Conservation (phyloP, 2,797 vertebrate species). For the Limosa lapponica region DNA sequence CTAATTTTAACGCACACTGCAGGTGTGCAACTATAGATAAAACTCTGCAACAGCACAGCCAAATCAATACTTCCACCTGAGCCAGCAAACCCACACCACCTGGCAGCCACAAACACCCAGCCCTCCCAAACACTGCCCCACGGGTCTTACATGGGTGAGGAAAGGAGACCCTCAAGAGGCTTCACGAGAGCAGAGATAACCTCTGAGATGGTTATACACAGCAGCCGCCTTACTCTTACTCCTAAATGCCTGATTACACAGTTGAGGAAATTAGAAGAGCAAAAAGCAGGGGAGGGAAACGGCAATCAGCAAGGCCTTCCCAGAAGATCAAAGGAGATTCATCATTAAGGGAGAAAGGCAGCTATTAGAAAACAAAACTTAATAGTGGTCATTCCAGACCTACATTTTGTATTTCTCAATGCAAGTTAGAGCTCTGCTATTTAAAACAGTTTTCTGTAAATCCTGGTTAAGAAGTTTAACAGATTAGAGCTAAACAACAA, state of each 20-base stretch:
- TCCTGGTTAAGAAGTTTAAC: background rate
- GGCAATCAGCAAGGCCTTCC: background rate
- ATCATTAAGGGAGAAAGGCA: background rate
- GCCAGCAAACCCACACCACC: background rate
- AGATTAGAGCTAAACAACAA: background rate
- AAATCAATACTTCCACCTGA: slow-evolving; percentile 20
- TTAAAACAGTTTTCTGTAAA: background rate
- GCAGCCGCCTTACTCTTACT: background rate
- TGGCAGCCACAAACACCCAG: background rate
- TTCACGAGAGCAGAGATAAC: background rate
- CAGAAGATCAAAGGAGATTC: background rate
- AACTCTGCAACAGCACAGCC: background rate
- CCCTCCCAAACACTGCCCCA: background rate
- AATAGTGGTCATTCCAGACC: background rate
- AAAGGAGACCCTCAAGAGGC: background rate
- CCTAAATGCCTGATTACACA: background rate
- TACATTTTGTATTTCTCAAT: background rate
- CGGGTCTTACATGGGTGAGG: fast-evolving
- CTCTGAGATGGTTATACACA: background rate
- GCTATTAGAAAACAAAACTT: background rate
- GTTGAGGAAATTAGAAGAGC: background rate
- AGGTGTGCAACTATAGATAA: slow-evolving; percentile 29
- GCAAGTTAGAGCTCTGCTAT: background rate
- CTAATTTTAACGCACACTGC: background rate
- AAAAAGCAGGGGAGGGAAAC: background rate